Base-by-base conservation (phyloP, 1,140 invertebrate genomes). In the Lerema accius region DNA sequence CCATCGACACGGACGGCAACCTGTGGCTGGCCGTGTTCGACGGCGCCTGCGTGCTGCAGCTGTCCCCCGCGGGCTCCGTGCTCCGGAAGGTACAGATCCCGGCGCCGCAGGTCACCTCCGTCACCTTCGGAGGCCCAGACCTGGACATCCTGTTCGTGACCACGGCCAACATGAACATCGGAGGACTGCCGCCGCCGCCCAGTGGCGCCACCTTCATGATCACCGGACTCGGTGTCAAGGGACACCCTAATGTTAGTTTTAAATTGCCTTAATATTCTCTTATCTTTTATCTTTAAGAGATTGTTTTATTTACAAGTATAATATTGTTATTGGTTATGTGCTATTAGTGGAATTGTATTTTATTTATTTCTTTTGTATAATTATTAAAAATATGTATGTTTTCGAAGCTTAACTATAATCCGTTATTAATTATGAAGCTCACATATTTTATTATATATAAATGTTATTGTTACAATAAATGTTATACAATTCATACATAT, bases 141-240 rank as follows among this genome's bases (percentile, higher is more conserved):
- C 82, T 96, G 15, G 94, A 96, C 73, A 92, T 94, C 50, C 86
- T 97, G 1, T 97, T 94, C 76, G 95, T 97, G 4, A 97, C 96
- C 0, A 94, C 94, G 0, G 94, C 94, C 0, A 79, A 66, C 4
- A 83, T 89, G 72, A 73, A 86, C 60, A 89, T 85, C 0, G 91
- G 93, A 1, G 85, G 94, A 64, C 87, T 93, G n/a, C 87, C 92
- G 64, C 71, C 80, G 35, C 92, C 95, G 35, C 84, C 93, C 1
- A 93, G 94, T 39, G 96, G 97, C 10, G 92, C 94, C 58, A 86
- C 96, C 7, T 97, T 96, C 80, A 92, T 92, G 59, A 88, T 97
- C 3, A 93, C 93, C 1, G 94, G 94, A 9, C 86, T 96, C 13
- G 93, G 93, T 2, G 93, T 93, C 2, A 92, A 86, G 56, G 96